Percentiles rank a stretch among this genome's conserved stretches.
Evolutionary conservation across 2,113 vertebrate species (phyloP).

Genomic region (Hyaena hyaena): DNA sequence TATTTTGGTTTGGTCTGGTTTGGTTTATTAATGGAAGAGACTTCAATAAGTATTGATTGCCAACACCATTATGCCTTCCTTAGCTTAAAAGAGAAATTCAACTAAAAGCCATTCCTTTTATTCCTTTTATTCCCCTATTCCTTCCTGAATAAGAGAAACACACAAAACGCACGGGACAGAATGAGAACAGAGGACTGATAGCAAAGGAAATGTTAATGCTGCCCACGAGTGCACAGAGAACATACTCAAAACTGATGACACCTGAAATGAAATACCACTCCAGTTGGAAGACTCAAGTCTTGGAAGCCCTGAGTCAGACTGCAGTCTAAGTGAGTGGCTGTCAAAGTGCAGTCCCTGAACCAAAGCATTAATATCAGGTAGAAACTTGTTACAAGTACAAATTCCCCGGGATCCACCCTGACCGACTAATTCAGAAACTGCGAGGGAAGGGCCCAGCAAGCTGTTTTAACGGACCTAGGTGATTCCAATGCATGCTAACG

Average conservation of each 20-base stretch:
- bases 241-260: not conserved
- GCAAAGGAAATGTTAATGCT: not conserved
- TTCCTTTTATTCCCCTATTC: not conserved
- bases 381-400: not conserved
- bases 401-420: not conserved
- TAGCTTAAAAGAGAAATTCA: not conserved
- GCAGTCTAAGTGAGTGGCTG: not conserved
- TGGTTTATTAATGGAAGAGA: not conserved
- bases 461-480: not conserved
- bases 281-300: not conserved
- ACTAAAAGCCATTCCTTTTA: not conserved
- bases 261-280: not conserved
- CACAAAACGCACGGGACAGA: not conserved
- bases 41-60: not conserved
- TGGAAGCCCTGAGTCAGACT: not conserved
- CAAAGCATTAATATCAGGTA: not conserved
- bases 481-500: not conserved
- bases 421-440: not conserved
- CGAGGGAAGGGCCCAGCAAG: not conserved
- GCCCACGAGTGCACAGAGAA: not conserved
- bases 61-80: not conserved
- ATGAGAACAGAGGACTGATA: not conserved
- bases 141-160: not conserved
- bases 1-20: not conserved
- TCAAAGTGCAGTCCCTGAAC: not conserved